Evolutionary conservation across 53 echinoderm and acorn worm species (phyloP).

Genomic region (Zoroaster sp.): DNA sequence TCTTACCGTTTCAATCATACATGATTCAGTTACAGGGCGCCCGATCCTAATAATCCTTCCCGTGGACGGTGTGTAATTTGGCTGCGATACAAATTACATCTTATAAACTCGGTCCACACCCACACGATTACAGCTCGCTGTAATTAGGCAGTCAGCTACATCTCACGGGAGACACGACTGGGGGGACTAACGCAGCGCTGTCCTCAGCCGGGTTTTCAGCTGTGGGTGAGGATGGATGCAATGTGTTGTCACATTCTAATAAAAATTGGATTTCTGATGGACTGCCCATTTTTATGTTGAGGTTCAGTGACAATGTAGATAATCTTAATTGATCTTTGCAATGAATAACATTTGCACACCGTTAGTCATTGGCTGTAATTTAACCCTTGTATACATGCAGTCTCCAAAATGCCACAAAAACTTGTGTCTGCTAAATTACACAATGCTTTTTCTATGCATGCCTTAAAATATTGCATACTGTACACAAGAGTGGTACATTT

Average conservation of each 20-base stretch:
- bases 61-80: conserved; percentile 2
- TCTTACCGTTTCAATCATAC: not conserved
- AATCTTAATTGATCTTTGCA: not conserved
- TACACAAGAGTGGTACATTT: too few relatives aligned
- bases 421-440: too few relatives aligned
- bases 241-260: conserved; percentile 22
- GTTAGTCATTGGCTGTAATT: too few relatives aligned
- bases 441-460: too few relatives aligned
- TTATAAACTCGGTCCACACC: not conserved
- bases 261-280: not conserved
- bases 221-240: not conserved
- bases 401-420: too few relatives aligned
- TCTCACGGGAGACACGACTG: not conserved
- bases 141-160: conserved; percentile 9
- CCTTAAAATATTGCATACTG: too few relatives aligned
- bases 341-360: too few relatives aligned
- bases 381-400: too few relatives aligned
- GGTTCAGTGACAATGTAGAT: too few relatives aligned
- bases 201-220: not conserved
- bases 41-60: conserved; percentile 12
- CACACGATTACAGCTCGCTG: conserved; percentile 22
- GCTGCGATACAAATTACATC: conserved; percentile 30
- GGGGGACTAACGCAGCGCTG: not conserved
- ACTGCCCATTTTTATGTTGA: conserved; percentile 3
- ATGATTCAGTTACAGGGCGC: conserved; percentile 28